These are phyloP conservation scores for Spondyliosoma cantharus DNA, from an alignment of 2,797 vertebrate species.

Conservation along the genomic window DNA sequence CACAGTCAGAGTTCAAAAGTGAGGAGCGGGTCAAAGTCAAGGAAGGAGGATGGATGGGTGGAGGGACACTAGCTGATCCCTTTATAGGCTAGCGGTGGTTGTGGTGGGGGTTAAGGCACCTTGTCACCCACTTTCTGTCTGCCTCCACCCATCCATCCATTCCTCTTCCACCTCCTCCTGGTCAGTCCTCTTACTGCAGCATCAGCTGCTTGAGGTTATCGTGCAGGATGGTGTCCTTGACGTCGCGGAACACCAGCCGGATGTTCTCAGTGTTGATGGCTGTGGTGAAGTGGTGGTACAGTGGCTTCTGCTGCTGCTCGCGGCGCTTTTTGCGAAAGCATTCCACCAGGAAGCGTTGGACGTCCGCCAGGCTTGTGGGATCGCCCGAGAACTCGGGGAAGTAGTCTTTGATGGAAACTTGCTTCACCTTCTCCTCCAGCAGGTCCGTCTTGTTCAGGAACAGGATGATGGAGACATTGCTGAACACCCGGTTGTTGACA, in stretches of 20 bases:
- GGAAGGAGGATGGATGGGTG: conserved; percentile 1
- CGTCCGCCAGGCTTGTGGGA: conserved; percentile 89
- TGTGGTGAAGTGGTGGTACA: conserved; percentile 99
- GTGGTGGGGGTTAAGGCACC: conserved; percentile 38
- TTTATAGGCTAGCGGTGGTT: conserved; percentile 2
- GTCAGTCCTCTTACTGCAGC: conserved; percentile 89
- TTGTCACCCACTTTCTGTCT: conserved; percentile 10
- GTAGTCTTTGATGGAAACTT: conserved; percentile 96
- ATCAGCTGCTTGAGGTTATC: conserved; percentile 99
- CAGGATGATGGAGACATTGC: conserved; percentile 97
- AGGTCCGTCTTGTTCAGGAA: conserved; percentile 99
- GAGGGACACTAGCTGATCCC: conserved; percentile 4
- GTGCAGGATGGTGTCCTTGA: conserved; percentile 98
- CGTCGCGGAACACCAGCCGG: conserved; percentile 96
- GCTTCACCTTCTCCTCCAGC: conserved; percentile 95
- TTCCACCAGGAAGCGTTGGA: conserved; percentile 95
- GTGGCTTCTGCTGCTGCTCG: conserved; percentile 95
- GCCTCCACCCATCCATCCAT: conserved; percentile 4
- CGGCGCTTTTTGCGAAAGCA: conserved; percentile 95
- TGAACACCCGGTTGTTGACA: conserved; percentile 97
- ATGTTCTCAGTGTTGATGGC: conserved; percentile 99
- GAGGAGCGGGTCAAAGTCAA: conserved; percentile 26
- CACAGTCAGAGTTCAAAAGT: conserved; percentile 62
- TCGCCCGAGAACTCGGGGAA: conserved; percentile 92
- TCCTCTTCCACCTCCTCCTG: not conserved